Conservation (phyloP, 2,113 vertebrate genomes). For the Aphelocoma coerulescens region DNA sequence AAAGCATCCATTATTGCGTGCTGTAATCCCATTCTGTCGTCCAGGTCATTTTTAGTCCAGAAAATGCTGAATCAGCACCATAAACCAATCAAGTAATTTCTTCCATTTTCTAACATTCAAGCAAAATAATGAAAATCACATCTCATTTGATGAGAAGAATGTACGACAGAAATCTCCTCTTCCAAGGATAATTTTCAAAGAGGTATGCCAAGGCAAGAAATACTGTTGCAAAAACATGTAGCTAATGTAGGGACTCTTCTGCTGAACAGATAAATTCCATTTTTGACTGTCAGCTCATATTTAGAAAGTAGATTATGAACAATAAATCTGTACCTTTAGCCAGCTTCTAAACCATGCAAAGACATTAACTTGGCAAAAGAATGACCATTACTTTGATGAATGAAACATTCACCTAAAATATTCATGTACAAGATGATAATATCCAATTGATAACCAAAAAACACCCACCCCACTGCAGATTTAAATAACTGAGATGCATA, state of each 20-base stretch:
- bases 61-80: slow-evolving; percentile 61
- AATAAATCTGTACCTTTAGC: slow-evolving; percentile 38
- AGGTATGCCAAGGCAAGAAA: slow-evolving; percentile 58
- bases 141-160: slow-evolving; percentile 36
- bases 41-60: slow-evolving; percentile 39
- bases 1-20: background rate
- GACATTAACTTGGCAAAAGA: slow-evolving; percentile 61
- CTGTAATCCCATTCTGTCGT: slow-evolving; percentile 33
- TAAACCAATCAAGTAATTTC: slow-evolving; percentile 64
- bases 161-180: slow-evolving; percentile 43
- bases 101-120: slow-evolving; percentile 67
- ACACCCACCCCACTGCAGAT: background rate
- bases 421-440: slow-evolving; percentile 34
- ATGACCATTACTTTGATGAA: slow-evolving; percentile 58
- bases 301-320: slow-evolving; percentile 26
- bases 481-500: slow-evolving; percentile 1
- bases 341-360: slow-evolving; percentile 39
- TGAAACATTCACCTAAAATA: slow-evolving; percentile 60
- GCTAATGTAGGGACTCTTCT: slow-evolving; percentile 55
- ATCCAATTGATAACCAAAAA: slow-evolving; percentile 21
- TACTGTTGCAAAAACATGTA: background rate
- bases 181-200: slow-evolving; percentile 44
- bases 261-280: slow-evolving; percentile 55
- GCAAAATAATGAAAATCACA: slow-evolving; percentile 67
- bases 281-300: slow-evolving; percentile 41